Evolutionary conservation across 2,888 invertebrate species (phyloP).

Genomic region (Spodoptera littoralis): DNA sequence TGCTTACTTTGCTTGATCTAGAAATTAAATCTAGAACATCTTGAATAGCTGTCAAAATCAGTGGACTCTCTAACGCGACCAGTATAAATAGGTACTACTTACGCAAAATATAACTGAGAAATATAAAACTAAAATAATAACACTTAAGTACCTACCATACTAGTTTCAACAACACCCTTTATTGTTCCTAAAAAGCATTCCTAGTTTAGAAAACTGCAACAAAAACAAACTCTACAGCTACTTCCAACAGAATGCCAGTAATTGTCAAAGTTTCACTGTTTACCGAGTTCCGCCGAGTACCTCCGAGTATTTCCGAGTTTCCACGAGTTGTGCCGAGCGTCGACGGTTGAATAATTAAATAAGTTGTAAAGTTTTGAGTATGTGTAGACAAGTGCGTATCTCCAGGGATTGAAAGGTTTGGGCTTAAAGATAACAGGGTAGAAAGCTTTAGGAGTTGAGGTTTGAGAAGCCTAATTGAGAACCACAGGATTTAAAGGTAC

Average conservation of each 20-base stretch:
- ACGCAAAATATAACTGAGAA: no score
- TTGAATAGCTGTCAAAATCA: no score
- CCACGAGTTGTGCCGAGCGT: constrained; percentile 31
- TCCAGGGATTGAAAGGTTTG: constrained; percentile 22
- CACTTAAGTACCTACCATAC: no score
- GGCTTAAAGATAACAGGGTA: constrained; percentile 8
- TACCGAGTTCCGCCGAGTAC: constrained; percentile 32
- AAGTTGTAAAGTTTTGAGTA: constrained; percentile 54
- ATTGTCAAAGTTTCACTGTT: constrained; percentile 51
- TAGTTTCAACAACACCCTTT: no score
- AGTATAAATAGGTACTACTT: no score
- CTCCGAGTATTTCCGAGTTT: constrained; percentile 21
- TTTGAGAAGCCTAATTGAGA: no score
- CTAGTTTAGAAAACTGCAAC: constrained; percentile 27
- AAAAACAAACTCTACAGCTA: constrained; percentile 34
- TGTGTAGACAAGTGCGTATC: constrained; percentile 23
- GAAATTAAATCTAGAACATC: no score
- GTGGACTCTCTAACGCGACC: no score
- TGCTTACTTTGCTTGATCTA: no score
- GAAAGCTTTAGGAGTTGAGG: no score
- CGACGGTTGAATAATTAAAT: constrained; percentile 63
- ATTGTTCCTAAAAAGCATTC: constrained; percentile 11
- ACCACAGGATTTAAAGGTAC: no score
- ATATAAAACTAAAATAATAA: no score
- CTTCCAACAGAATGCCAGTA: constrained; percentile 35